phyloP scores from a whole-genome alignment of 2,888 invertebrate genomes.

The Laothoe populi region DNA sequence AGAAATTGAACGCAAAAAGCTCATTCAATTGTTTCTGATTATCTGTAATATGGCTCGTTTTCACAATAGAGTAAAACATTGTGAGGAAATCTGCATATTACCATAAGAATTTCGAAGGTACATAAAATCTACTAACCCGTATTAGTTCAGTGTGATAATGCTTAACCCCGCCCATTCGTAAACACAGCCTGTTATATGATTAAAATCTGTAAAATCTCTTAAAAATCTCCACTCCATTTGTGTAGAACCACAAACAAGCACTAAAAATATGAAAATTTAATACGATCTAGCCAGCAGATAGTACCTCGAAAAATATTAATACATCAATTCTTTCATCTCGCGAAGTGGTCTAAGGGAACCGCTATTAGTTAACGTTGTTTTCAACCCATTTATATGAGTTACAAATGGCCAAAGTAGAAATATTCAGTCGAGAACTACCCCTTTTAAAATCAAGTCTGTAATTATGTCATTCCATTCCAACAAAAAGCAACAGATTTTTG shows the following conservation, averaged over 20 bases:
- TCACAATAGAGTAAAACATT: no score
- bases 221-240: neutral
- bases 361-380: conserved; percentile 2
- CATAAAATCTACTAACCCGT: no score
- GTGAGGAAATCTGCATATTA: no score
- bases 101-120: no score
- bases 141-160: no score
- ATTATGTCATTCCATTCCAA: no score
- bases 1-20: no score
- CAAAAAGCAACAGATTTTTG: no score
- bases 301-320: conserved; percentile 9
- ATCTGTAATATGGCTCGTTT: no score
- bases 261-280: conserved; percentile 12
- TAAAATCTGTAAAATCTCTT: neutral
- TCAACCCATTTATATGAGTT: neutral
- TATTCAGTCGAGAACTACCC: neutral
- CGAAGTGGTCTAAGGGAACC: conserved; percentile 8
- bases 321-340: conserved; percentile 11
- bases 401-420: neutral
- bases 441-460: neutral
- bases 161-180: no score
- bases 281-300: conserved; percentile 8
- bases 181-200: no score
- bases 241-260: neutral
- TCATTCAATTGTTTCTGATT: neutral